Percentiles rank a stretch among this genome's conserved stretches.
phyloP scores from a whole-genome alignment of 2,113 vertebrate species.

The Empidonax alnorum region DNA sequence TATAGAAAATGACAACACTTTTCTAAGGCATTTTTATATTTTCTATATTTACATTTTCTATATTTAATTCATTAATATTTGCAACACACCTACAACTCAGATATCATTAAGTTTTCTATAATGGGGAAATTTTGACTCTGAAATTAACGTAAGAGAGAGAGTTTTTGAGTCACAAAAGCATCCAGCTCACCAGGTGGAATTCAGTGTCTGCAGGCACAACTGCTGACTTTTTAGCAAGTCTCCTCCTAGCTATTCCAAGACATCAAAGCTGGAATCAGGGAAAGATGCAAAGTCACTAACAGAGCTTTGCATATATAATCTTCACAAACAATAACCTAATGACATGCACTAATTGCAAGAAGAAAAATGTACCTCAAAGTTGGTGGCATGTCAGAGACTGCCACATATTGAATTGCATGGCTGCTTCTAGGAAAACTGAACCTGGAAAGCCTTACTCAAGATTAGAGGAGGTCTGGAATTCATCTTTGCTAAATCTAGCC shows the following conservation, averaged over 20 bases:
- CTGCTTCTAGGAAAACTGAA: background rate
- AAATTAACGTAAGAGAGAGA: background rate
- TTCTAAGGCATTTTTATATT: background rate
- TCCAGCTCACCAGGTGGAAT: background rate
- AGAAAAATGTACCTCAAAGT: background rate
- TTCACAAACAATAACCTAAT: background rate
- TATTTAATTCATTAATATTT: background rate
- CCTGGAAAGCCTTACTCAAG: background rate
- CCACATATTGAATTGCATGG: background rate
- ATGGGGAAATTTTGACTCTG: background rate
- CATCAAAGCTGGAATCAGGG: background rate
- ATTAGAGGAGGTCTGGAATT: background rate
- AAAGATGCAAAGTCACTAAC: background rate
- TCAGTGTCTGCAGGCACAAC: background rate
- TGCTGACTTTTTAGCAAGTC: background rate
- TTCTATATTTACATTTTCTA: background rate
- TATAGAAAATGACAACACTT: background rate
- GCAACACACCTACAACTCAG: background rate
- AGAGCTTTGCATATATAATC: background rate
- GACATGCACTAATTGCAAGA: background rate
- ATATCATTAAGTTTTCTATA: background rate
- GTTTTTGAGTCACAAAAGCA: background rate
- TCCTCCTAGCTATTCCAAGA: background rate
- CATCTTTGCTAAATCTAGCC: background rate
- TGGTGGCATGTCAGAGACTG: background rate